phyloP scores from a whole-genome alignment of 2,797 vertebrate species.

The Pipistrellus kuhlii region DNA sequence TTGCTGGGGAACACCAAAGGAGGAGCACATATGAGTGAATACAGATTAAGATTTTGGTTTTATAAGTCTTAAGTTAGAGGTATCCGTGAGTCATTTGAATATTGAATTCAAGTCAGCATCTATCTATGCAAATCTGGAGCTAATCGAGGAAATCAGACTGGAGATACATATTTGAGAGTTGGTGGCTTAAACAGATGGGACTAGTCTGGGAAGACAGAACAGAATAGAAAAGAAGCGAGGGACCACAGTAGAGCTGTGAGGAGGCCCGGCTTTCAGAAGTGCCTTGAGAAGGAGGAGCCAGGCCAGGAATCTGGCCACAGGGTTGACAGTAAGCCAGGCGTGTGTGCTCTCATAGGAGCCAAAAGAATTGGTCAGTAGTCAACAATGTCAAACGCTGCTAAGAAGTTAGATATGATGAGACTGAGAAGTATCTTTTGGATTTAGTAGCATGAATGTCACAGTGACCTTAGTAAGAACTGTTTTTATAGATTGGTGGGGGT shows the following conservation, averaged over 20 bases:
- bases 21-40: not conserved
- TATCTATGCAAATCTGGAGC: not conserved
- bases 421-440: not conserved
- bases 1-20: not conserved
- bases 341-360: not conserved
- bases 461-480: not conserved
- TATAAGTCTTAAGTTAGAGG: conserved; percentile 8
- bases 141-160: not conserved
- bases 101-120: not conserved
- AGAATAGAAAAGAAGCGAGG: not conserved
- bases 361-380: not conserved
- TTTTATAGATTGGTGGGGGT: not conserved
- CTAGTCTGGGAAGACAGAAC: not conserved
- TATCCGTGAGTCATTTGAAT: not conserved
- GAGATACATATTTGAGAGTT: not conserved
- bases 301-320: not conserved
- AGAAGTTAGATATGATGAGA: not conserved
- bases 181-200: not conserved
- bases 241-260: not conserved
- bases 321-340: not conserved
- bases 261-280: not conserved
- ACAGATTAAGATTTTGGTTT: conserved; percentile 32
- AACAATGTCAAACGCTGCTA: not conserved
- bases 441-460: not conserved
- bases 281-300: not conserved